Evolutionary conservation across 2,888 invertebrate genomes (phyloP), one percentile per base, ranked within the genome.

Genomic region (Ormyrus labotus): DNA sequence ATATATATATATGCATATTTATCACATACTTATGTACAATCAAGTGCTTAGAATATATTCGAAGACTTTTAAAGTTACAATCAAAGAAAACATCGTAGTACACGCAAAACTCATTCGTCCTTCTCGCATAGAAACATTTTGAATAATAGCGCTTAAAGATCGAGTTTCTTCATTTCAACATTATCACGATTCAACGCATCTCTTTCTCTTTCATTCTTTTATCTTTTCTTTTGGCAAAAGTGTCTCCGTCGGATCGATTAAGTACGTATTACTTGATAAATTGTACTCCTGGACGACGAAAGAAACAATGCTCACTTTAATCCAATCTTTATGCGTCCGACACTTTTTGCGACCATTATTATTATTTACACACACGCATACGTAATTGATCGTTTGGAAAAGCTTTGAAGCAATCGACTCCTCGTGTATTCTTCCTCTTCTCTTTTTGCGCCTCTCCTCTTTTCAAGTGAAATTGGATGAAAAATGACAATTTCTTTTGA

Each of bases 1-100:
- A 87, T 86, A 87, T 87, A 87, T 87, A 85, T 85, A 87, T 85
- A 88, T 87, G 83, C 85, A 84, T 85, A 87, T 88, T 84, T 86
- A 87, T 87, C 88, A 87, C 87, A 88, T 88, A 88, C 85, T 87
- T 88, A 88, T 88, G 85, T 87, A 88, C 87, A 88, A 86, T 87
- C 86, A 87, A 86, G 87, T 87, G 85, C 86, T 87, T 87, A 88
- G 86, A 86, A 85, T 85, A 87, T 87, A 84, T 86, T 87, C 85
- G 84, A 87, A 87, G 87, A 87, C 87, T 88, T 88, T 87, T 84
- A 73, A 82, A 82, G 73, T 82, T 86, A 87, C 85, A 85, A 87
- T 87, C 83, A 87, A 88, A 88, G 87, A 86, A 86, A 88, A 87
- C 86, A 87, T 87, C 84, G 85, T 85, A 86, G 85, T 88, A 87